phyloP scores from a whole-genome alignment of 2,888 invertebrate species.

The Drosophila suboccidentalis region DNA sequence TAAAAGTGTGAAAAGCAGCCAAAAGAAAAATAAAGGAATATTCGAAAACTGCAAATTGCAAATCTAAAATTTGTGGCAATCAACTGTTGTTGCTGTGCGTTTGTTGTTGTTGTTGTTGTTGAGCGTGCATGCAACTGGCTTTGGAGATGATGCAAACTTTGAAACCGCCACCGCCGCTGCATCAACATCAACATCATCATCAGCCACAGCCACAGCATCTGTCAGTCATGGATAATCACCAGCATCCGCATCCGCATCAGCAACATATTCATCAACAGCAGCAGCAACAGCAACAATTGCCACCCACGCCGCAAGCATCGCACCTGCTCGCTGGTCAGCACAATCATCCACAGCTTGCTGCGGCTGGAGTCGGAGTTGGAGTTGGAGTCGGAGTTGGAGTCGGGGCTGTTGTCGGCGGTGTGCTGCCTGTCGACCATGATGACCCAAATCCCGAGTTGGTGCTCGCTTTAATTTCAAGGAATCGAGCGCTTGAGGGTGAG shows the following conservation, averaged over 20 bases:
- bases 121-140: constrained; percentile 72
- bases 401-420: constrained; percentile 26
- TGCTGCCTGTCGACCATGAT: constrained; percentile 80
- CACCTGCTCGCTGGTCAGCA: constrained; percentile 71
- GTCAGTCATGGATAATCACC: constrained; percentile 79
- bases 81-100: constrained; percentile 4
- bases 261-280: constrained; percentile 69
- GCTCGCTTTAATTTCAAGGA: constrained; percentile 93
- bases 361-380: constrained; percentile 1
- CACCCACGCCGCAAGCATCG: constrained; percentile 72
- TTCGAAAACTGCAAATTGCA: not conserved
- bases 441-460: constrained; percentile 94
- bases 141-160: constrained; percentile 85
- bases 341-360: constrained; percentile 54
- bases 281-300: constrained; percentile 71
- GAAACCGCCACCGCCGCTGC: constrained; percentile 82
- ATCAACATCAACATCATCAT: constrained; percentile 68
- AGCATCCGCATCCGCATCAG: constrained; percentile 59
- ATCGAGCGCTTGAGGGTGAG: constrained; percentile 96
- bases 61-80: not conserved
- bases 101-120: constrained; percentile 14
- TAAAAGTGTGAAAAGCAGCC: constrained; percentile 34
- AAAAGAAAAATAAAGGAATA: not conserved
- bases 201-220: constrained; percentile 66
- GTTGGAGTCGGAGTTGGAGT: constrained; percentile 23